phyloP scores from a whole-genome alignment of 2,113 vertebrate species.

The Rhynchomys soricoides region DNA sequence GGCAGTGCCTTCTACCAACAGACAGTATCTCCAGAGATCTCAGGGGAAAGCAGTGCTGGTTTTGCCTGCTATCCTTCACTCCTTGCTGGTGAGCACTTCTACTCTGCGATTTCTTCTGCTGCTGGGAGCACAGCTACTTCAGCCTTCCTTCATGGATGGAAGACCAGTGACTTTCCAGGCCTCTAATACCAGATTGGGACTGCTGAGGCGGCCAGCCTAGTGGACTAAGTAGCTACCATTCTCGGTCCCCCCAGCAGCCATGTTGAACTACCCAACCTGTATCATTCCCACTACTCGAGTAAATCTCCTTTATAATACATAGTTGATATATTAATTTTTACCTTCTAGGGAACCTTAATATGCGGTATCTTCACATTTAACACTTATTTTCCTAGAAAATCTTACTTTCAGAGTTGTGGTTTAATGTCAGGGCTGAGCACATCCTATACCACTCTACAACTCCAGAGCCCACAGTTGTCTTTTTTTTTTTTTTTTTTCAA shows the following conservation, averaged over 20 bases:
- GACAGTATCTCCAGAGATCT: neutral
- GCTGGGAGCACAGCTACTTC: neutral
- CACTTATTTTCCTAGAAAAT: neutral
- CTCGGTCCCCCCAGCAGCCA: neutral
- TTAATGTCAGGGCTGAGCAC: neutral
- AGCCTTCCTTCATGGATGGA: neutral
- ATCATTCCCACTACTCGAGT: neutral
- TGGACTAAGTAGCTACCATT: neutral
- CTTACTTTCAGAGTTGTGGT: neutral
- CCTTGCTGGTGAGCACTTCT: neutral
- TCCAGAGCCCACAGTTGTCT: neutral
- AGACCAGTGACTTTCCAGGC: neutral
- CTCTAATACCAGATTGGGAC: neutral
- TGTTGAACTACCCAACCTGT: neutral
- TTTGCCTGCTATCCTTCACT: neutral
- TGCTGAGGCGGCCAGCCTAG: neutral
- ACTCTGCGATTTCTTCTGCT: neutral
- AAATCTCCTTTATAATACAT: neutral
- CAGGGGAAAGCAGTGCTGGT: neutral
- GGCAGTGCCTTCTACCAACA: neutral
- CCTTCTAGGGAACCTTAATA: neutral
- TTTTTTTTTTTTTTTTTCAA: neutral
- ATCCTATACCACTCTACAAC: neutral
- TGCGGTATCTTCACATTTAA: neutral
- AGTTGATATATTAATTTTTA: neutral